phyloP scores from a whole-genome alignment of 2,113 vertebrate genomes.

The Mastomys coucha region DNA sequence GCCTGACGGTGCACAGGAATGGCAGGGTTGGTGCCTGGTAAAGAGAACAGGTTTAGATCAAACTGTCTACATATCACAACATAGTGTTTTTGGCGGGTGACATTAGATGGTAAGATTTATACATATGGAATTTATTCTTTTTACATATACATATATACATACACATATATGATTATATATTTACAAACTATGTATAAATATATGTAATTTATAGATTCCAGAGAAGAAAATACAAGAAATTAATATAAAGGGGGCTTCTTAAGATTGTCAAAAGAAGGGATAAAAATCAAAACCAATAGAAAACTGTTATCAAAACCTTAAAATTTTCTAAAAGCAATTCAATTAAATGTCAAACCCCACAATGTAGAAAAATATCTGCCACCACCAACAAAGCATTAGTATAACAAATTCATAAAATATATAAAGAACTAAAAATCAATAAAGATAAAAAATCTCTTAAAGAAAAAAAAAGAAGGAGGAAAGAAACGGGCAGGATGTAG shows the following conservation, averaged over 20 bases:
- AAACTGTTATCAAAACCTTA: constrained; percentile 21
- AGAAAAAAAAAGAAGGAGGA: not conserved
- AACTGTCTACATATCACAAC: not conserved
- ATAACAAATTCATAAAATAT: constrained; percentile 19
- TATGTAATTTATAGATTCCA: not conserved
- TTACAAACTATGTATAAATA: not conserved
- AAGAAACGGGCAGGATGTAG: not conserved
- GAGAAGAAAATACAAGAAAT: constrained; percentile 40
- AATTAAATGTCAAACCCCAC: constrained; percentile 48
- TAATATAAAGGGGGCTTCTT: constrained; percentile 20
- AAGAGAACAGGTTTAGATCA: constrained; percentile 15
- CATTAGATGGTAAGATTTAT: constrained; percentile 17
- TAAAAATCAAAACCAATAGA: constrained; percentile 16
- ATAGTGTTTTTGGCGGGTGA: not conserved
- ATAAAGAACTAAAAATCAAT: constrained; percentile 9
- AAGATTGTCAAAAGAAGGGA: not conserved
- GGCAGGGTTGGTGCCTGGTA: not conserved
- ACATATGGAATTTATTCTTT: not conserved
- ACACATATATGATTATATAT: not conserved
- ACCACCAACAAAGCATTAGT: not conserved
- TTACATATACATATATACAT: not conserved
- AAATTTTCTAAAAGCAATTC: constrained; percentile 52
- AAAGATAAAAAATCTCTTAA: not conserved
- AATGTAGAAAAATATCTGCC: constrained; percentile 58
- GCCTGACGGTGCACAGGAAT: not conserved